Conservation (phyloP, 37 sponge, comb jelly and placozoan species). For the Dysidea cf. avara region DNA sequence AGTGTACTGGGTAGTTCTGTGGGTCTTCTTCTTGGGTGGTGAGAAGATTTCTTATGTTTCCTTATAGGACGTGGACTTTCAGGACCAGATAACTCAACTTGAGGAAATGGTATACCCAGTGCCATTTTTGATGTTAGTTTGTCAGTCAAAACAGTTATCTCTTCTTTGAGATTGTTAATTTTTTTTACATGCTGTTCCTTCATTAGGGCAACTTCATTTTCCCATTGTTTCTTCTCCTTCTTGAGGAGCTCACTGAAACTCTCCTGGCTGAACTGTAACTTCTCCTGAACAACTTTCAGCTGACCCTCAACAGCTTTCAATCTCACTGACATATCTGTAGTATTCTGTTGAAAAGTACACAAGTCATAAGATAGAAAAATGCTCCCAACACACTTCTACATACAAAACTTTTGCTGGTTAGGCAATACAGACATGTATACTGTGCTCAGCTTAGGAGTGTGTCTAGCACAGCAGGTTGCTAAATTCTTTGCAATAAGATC, state of each 20-base stretch:
- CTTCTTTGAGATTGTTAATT: conserved; percentile 2
- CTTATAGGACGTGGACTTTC: not conserved
- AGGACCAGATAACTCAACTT: not conserved
- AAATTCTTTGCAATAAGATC: no score
- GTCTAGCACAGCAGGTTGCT: no score
- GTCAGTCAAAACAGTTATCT: not conserved
- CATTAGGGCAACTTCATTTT: not conserved
- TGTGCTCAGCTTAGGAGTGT: no score
- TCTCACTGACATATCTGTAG: no score
- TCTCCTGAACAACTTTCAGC: conserved; percentile 41
- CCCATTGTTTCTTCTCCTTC: conserved; percentile 11
- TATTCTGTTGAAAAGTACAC: no score
- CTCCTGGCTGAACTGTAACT: conserved; percentile 15
- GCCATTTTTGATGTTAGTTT: not conserved
- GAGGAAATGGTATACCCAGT: not conserved
- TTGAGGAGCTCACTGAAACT: conserved; percentile 16
- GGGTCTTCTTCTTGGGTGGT: not conserved
- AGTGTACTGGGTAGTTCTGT: not conserved
- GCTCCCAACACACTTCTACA: no score
- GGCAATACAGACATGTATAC: no score
- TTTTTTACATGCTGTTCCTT: not conserved
- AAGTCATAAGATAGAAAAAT: no score
- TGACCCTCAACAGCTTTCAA: conserved; percentile 35
- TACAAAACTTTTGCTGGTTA: no score
- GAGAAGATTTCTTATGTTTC: not conserved